Percentiles rank a stretch among this genome's conserved stretches.
These are phyloP conservation scores for Myzus persicae DNA, from an alignment of 1,140 invertebrate genomes.

Conservation along the genomic window DNA sequence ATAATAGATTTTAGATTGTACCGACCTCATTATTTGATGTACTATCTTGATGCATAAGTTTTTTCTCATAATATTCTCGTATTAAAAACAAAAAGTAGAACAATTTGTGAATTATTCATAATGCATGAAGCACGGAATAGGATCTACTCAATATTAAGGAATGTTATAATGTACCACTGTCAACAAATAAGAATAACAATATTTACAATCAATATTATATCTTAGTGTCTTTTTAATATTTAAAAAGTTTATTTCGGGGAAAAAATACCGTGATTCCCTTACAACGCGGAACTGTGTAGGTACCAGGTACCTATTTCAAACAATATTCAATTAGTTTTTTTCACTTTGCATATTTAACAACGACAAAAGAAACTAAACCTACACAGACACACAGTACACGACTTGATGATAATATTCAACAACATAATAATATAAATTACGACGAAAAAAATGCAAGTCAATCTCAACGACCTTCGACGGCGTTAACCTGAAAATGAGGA, in stretches of 20 bases:
- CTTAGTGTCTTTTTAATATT: background rate
- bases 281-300: background rate
- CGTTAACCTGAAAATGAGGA: constrained; percentile 22
- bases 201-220: background rate
- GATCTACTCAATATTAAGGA: background rate
- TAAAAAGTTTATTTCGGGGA: background rate
- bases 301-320: background rate
- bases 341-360: background rate
- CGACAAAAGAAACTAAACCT: background rate
- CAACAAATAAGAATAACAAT: no score
- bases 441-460: constrained; percentile 29
- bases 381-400: background rate
- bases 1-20: background rate
- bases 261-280: background rate
- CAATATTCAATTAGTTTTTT: constrained; percentile 42
- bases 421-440: constrained; percentile 12
- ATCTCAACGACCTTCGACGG: background rate
- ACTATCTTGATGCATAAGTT: background rate
- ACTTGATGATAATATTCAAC: background rate
- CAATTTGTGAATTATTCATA: constrained; percentile 38
- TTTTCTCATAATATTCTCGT: constrained; percentile 9
- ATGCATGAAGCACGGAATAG: background rate
- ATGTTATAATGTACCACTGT: background rate
- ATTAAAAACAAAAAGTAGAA: constrained; percentile 18
- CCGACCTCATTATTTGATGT: constrained; percentile 6